Percentiles rank a stretch among this genome's conserved stretches.
These are phyloP conservation scores for Drosophila asahinai DNA, from an alignment of 1,140 invertebrate species.

Conservation along the genomic window DNA sequence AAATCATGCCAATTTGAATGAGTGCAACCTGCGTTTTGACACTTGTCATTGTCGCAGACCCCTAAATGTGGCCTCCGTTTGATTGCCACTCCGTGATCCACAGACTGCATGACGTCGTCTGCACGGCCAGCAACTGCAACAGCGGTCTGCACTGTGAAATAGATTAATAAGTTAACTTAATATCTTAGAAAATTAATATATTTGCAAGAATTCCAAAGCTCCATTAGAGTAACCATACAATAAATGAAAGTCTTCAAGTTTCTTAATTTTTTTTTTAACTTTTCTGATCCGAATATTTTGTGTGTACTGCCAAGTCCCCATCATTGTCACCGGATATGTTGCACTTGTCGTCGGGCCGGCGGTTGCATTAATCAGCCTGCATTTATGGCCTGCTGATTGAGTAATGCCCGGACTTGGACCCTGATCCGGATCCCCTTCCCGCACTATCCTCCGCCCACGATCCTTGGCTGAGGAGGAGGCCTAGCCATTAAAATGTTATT, in stretches of 20 bases:
- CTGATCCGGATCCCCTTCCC: background rate
- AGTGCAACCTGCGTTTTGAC: constrained; percentile 78
- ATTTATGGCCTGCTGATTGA: constrained; percentile 72
- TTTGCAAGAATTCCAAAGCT: no score
- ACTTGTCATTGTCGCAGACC: constrained; percentile 64
- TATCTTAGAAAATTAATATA: no score
- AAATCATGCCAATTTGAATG: constrained; percentile 84
- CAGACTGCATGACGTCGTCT: constrained; percentile 71
- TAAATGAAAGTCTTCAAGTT: no score
- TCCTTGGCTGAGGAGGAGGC: constrained; percentile 16
- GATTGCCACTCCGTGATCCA: constrained; percentile 23
- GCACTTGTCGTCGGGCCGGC: constrained; percentile 56
- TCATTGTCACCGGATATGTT: constrained; percentile 71
- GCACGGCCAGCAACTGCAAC: background rate
- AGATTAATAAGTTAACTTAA: no score
- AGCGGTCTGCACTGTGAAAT: constrained; percentile 11
- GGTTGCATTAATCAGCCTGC: constrained; percentile 67
- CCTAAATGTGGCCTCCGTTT: constrained; percentile 27
- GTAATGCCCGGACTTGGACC: constrained; percentile 45
- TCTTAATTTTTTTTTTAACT: no score
- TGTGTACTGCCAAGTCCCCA: background rate
- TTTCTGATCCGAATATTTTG: background rate
- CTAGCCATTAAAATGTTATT: constrained; percentile 73
- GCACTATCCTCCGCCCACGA: constrained; percentile 3
- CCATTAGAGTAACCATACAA: no score